Evolutionary conservation across 2,113 vertebrate species (phyloP).

Genomic region (Phylloscopus trochiloides): DNA sequence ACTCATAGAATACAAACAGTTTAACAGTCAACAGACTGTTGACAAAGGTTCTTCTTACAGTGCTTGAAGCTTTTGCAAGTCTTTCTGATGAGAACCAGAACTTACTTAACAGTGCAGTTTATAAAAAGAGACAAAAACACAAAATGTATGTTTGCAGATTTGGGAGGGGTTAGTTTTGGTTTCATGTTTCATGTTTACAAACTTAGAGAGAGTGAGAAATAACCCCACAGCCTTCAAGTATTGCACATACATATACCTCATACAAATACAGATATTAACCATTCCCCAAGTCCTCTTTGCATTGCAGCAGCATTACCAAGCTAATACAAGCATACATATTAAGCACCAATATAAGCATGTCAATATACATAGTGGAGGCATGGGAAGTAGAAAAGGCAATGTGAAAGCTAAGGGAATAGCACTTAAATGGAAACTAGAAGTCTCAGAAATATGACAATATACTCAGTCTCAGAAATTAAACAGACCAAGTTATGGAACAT

Average conservation of each 20-base stretch:
- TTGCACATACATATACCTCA: not conserved
- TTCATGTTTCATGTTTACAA: not conserved
- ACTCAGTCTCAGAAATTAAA: not conserved
- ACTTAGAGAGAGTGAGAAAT: not conserved
- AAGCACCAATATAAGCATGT: not conserved
- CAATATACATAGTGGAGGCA: not conserved
- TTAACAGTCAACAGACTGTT: not conserved
- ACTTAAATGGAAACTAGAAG: not conserved
- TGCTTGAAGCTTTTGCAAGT: not conserved
- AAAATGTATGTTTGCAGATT: fast-evolving
- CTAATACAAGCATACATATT: not conserved
- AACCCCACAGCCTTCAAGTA: not conserved
- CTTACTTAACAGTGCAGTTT: not conserved
- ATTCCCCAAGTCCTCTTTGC: not conserved
- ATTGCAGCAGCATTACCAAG: not conserved
- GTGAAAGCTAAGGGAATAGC: not conserved
- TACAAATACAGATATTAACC: not conserved
- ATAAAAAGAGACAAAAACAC: not conserved
- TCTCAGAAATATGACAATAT: not conserved
- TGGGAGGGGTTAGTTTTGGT: not conserved
- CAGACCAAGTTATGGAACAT: not conserved
- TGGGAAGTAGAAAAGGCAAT: not conserved
- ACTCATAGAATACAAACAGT: not conserved
- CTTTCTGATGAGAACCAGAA: not conserved
- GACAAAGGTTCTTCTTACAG: not conserved